Evolutionary conservation across 2,888 invertebrate species (phyloP).

Genomic region (Megastigmus dorsalis): DNA sequence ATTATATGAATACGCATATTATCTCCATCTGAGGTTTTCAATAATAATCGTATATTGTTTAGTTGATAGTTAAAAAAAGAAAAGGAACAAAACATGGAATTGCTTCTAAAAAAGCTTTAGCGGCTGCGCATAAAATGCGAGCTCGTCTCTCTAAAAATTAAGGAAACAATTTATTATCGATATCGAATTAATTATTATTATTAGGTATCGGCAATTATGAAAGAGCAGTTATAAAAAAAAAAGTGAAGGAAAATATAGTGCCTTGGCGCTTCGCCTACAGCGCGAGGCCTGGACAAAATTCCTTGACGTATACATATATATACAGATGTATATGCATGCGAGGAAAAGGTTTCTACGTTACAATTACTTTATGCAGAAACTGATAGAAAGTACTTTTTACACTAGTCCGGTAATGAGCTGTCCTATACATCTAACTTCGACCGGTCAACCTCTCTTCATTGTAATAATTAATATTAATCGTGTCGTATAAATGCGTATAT

Average conservation of each 20-base stretch:
- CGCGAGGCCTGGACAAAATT: slow-evolving; percentile 47
- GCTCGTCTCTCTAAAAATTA: not conserved
- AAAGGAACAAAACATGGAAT: not conserved
- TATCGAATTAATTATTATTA: no score
- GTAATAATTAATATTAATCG: slow-evolving; percentile 12
- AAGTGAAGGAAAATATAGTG: no score
- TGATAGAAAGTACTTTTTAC: slow-evolving; percentile 55
- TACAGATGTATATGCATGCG: no score
- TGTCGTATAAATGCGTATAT: not conserved
- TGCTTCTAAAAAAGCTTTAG: slow-evolving; percentile 15
- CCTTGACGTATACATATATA: no score
- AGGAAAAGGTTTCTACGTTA: no score
- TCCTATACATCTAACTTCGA: slow-evolving; percentile 57
- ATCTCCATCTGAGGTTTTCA: not conserved
- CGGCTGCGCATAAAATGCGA: not conserved
- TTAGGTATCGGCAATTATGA: no score
- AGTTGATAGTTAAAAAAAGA: slow-evolving; percentile 1
- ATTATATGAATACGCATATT: no score
- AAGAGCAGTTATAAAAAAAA: no score
- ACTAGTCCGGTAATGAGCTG: slow-evolving; percentile 72
- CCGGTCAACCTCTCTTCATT: slow-evolving; percentile 29
- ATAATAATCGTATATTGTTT: not conserved
- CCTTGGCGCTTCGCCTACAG: slow-evolving; percentile 62
- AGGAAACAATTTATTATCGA: not conserved
- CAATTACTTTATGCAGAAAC: not conserved